Percentiles rank a stretch among this genome's conserved stretches.
Evolutionary conservation across 2,888 invertebrate genomes (phyloP).

Genomic region (Noctua pronuba): DNA sequence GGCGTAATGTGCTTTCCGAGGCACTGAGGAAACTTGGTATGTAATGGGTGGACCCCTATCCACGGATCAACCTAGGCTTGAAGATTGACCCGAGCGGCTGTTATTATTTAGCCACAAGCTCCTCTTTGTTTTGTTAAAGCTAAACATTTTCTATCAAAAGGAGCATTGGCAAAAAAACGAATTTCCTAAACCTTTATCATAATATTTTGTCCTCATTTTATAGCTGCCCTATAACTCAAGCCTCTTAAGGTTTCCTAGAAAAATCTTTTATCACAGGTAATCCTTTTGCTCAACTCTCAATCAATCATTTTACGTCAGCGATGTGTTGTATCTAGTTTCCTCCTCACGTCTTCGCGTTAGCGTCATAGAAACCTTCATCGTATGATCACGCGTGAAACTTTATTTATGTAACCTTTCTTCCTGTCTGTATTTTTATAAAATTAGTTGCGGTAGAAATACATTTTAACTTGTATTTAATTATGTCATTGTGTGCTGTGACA

Average conservation of each 20-base stretch:
- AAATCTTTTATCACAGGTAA: conserved; percentile 36
- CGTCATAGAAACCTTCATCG: conserved; percentile 34
- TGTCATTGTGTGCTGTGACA: background rate
- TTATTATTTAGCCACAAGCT: no score
- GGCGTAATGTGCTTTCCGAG: no score
- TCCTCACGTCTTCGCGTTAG: conserved; percentile 36
- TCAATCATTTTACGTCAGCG: conserved; percentile 51
- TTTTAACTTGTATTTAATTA: background rate
- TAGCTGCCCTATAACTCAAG: background rate
- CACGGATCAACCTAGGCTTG: no score
- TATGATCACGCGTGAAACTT: conserved; percentile 22
- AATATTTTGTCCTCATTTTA: conserved; percentile 19
- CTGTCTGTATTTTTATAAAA: background rate
- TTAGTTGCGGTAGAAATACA: background rate
- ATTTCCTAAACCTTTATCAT: background rate
- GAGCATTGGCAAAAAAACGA: background rate
- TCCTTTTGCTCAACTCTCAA: conserved; percentile 29
- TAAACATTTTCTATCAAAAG: background rate
- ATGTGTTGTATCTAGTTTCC: conserved; percentile 50
- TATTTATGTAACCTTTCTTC: conserved; percentile 5
- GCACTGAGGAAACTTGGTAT: no score
- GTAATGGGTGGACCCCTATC: no score
- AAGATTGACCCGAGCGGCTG: no score
- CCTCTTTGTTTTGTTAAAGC: background rate
- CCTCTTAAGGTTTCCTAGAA: conserved; percentile 18